Base-by-base conservation (phyloP, 2,797 vertebrate species). In the Galagoides demidoff region DNA sequence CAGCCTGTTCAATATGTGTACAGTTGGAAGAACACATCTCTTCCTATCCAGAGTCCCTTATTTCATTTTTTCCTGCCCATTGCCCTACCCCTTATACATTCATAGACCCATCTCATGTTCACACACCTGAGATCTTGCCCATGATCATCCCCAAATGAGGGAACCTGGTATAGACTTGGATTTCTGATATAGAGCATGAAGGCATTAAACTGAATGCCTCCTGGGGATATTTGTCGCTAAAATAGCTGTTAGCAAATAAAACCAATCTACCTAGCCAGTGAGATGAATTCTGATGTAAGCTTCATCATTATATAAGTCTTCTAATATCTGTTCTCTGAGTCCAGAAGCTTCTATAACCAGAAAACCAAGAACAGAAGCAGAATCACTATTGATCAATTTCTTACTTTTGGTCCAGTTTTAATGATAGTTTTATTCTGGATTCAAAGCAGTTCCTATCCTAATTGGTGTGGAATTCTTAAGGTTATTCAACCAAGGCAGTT, bases 241-340 rank as follows among this genome's bases (percentile, higher is more conserved):
- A 91, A 71, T 17, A 88, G 4, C 17, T 84, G 71, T 89, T 76
- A 85, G 77, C 79, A 74, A 95, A 76, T 76, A 78, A 94, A 90
- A 76, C 29, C 37, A 76, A 55, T 83, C 25, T 73, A 85, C 31
- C 34, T 81, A 55, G 61, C 77, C 31, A 68, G 7, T 85, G 61
- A 87, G 66, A 59, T 78, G 63, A 89, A 87, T 79, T 83, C 49
- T 76, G 27, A 66, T 74, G 23, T 22, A 61, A 88, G 22, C 31
- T 70, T 43, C 49, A 49, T 64, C 45, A 11, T 79, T 88, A 55
- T 7, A 63, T 90, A 78, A 86, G 14, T 84, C 57, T 39, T 78
- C 31, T 89, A 59, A 55, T 61, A 61, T 49, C 34, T 22, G 68
- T 43, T 81, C n/a, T 59, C 63, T 59, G 59, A 90, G 27, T 79